Evolutionary conservation across 2,113 vertebrate genomes (phyloP), one percentile per base, ranked within the genome.

Genomic region (Lampris incognitus): DNA sequence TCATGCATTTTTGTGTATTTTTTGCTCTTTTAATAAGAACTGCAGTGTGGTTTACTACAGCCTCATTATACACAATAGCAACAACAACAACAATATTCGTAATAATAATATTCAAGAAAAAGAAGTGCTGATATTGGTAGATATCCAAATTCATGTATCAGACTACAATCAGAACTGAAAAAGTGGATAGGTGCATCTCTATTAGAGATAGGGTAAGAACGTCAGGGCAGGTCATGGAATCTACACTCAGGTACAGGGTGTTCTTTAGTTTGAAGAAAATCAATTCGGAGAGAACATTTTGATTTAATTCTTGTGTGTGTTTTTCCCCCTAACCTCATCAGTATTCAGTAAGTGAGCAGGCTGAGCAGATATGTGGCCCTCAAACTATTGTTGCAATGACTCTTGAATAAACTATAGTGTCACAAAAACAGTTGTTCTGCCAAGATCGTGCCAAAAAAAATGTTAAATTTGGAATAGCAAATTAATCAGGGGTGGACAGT

Each of bases 341-440:
- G 10, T 71, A 56, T 73, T 67, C 66, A 68, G n/a, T 24, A 42
- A 49, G 42, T 49, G 1, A 9, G 24, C 37, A 36, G n/a, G 72
- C 9, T 49, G 56, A 9, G 7, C 0, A n/a, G 49, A 2, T 58
- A 56, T 50, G 39, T 59, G 40, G n/a, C 38, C 49, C 48, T 77
- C 69, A 46, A 36, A 52, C 62, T 60, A 8, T 59, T 72, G 36
- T 49, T 66, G 66, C 69, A 39, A 67, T 54, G n/a, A 67, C 41
- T 66, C 58, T 24, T 9, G 13, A 48, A 49, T 3, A 11, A 54
- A 54, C 13, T n/a, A 54, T 24, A 54, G 9, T 3, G 51, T n/a
- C 10, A 61, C 9, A 61, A 37, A 40, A 73, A 36, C 5, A 4
- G 9, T 42, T 42, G 10, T 54, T 11, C 51, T 54, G 51, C 51